Evolutionary conservation across 2,797 vertebrate genomes (phyloP), one percentile per base, ranked within the genome.

Genomic region (Masticophis lateralis): DNA sequence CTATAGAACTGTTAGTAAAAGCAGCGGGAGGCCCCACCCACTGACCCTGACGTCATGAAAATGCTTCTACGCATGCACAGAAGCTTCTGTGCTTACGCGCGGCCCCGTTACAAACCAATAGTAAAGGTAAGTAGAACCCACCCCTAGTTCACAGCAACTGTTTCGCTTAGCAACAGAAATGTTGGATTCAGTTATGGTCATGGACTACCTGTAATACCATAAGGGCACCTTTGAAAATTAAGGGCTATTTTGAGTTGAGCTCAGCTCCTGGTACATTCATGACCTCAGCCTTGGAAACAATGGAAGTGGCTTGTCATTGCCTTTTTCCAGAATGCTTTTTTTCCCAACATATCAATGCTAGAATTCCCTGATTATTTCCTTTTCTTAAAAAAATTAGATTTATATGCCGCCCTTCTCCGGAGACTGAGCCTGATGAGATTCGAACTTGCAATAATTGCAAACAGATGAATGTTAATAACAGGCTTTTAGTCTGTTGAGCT

Each of bases 101-200:
- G 0, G 6, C 6, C 47, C 47, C 6, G 0, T 47, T 47, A 6
- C 47, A 47, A 47, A 47, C 0, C 47, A 47, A 0, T 47, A 47
- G 47, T 47, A 47, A 1, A 47, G 47, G 47, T 47, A 47, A 47
- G 47, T 47, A 47, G 47, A 47, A 1, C 47, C 47, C 47, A 47
- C 47, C 47, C 47, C 47, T 47, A 6, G 47, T 47, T 47, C 47
- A 47, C 47, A 66, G 22, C 7, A 22, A 66, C 63, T 66, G 11
- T 63, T 66, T 66, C 5, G 28, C 12, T 66, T 66, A 66, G 63
- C 63, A 66, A 66, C 63, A 66, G 63, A 66, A n/a, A 66, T 66
- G 2, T 66, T n/a, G 63, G 28, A 0, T 66, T 66, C 61, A n/a
- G 61, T 11, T 66, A n/a, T 66, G 63, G 12, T n/a, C 12, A n/a